Base-by-base conservation (phyloP, 2,113 vertebrate species). In the Entelurus aequoreus region DNA sequence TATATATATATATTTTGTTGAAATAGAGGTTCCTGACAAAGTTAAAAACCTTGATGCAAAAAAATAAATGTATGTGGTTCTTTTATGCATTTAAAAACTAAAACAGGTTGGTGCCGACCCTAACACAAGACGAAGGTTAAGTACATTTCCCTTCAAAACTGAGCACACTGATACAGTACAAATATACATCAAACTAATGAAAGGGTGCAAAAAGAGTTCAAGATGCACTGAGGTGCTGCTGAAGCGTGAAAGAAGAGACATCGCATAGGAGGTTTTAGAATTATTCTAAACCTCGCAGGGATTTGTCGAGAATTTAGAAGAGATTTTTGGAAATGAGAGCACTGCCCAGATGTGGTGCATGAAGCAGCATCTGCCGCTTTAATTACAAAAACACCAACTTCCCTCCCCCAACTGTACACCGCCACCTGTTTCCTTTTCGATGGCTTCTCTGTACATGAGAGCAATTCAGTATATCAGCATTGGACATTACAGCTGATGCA, bases 351-450 rank as follows among this genome's bases (percentile, higher is more conserved):
- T 87, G 86, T 66, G 75, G 71, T 60, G 78, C 74, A 70, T 74
- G 81, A 77, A 86, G 76, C 74, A 76, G 79, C 83, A 91, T 88
- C 86, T 88, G 86, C 81, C 84, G 79, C 80, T 87, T 87, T 90
- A 90, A 90, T 91, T 90, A 90, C 84, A 88, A 86, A 83, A 76
- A 57, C 65, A 63, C 53, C 53, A 21, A 54, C 63, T 62, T 47
- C 51, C 47, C 58, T 40, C 51, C 52, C 52, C 48, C 71, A 55
- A n/a, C 71, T 56, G 49, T 69, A 74, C 74, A 77, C 70, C 7
- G 44, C 84, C 84, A 89, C 86, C 86, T 84, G 86, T 85, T 86
- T 86, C 77, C 74, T 85, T 84, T 49, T 86, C 71, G 79, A 80
- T 74, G 76, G 75, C 71, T 74, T 42, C 69, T 44, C 75, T 68